Evolutionary conservation across 64 coral and sea anemone genomes (phyloP), one percentile per base, ranked within the genome.

Genomic region (Catalaphyllia jardinei): DNA sequence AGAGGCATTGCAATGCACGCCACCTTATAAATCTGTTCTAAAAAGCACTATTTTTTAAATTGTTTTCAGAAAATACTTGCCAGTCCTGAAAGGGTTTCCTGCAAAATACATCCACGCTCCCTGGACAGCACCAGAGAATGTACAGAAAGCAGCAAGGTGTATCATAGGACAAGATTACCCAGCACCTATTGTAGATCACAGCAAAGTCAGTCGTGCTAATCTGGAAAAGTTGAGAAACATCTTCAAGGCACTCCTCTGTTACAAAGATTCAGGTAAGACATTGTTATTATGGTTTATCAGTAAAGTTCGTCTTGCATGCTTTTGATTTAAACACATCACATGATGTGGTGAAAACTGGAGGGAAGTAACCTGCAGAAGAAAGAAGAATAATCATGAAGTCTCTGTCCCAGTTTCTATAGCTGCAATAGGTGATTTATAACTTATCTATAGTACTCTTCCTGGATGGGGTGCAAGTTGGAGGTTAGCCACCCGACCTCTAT

Each of bases 51-150:
- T 83, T 84, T 86, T 52, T 7, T 86, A 2, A 59, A 60, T 74
- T 81, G 29, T 92, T 77, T 92, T 18, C 60, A 93, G 92, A 75
- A 93, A 93, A 83, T 93, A 93, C 75, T 71, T 93, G 15, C 92
- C 92, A 89, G 92, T 88, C 42, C 33, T 93, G 18, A 89, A 71
- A 15, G 80, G 73, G 25, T 77, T 71, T 8, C 86, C 92, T n/a
- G 80, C 92, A 71, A 30, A 83, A 65, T 93, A 89, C 25, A 89
- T 93, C 87, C 88, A 93, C 69, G 92, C 87, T 62, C 92, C 92
- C 4, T 93, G 92, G 92, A 93, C 87, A 54, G 92, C 92, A 76
- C 92, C 92, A 52, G 88, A 88, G 52, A 88, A 62, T 63, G 29
- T 93, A 17, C 92, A 93, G 71, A 88, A 61, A 52, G 82, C 38